A percentile compares a stretch with the other conserved stretches of the same genome.
phyloP scores from a whole-genome alignment of 1,140 invertebrate genomes.

The Vanessa tameamea region DNA sequence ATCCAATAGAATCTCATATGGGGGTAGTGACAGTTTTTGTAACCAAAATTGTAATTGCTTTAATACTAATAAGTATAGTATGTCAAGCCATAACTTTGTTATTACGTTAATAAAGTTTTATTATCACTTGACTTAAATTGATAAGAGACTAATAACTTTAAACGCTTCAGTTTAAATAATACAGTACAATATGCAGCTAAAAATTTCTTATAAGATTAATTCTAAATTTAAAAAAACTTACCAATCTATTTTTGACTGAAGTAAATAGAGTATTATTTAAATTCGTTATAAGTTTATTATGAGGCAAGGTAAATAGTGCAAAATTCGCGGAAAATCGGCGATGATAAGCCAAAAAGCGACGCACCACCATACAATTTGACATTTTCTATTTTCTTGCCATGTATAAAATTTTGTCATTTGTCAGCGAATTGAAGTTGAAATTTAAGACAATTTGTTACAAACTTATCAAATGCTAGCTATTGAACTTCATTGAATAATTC shows the following conservation, averaged over 20 bases:
- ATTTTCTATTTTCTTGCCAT: slow-evolving; percentile 45
- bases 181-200: neutral
- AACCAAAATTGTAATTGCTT: neutral
- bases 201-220: slow-evolving; percentile 11
- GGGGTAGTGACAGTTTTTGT: no score
- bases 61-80: no score
- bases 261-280: slow-evolving; percentile 21
- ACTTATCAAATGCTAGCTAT: no score
- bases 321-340: slow-evolving; percentile 67
- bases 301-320: slow-evolving; percentile 49
- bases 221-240: slow-evolving; percentile 44
- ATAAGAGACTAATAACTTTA: slow-evolving; percentile 11
- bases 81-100: neutral
- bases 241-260: slow-evolving; percentile 45
- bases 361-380: slow-evolving; percentile 70
- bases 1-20: no score
- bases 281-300: slow-evolving; percentile 12
- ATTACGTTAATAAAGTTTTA: neutral
- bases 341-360: slow-evolving; percentile 76
- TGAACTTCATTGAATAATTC: no score
- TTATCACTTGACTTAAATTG: slow-evolving; percentile 4
- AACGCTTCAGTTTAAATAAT: slow-evolving; percentile 14
- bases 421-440: neutral
- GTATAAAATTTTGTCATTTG: slow-evolving; percentile 12
- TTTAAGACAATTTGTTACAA: no score